phyloP scores from a whole-genome alignment of 2,797 vertebrate species.

The Amblyopsis hoosieri region DNA sequence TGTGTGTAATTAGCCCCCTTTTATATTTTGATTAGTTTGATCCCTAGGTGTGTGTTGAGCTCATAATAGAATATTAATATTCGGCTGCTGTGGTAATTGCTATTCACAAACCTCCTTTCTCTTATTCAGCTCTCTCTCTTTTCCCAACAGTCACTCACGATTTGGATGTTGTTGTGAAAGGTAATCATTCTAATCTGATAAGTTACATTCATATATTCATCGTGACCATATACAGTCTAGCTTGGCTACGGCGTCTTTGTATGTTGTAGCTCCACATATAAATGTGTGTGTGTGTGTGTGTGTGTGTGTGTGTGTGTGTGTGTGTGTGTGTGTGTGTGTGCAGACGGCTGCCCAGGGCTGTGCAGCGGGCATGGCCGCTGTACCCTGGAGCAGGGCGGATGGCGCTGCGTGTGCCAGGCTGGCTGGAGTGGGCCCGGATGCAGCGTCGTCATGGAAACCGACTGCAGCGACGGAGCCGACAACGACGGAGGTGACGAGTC shows the following conservation, averaged over 20 bases:
- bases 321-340: constrained; percentile 28
- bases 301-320: not conserved
- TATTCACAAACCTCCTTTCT: constrained; percentile 20
- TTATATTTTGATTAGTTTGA: constrained; percentile 47
- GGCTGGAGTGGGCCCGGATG: constrained; percentile 97
- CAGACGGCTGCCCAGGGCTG: constrained; percentile 94
- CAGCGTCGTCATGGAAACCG: constrained; percentile 97
- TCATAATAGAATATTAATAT: not conserved
- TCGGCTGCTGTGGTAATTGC: constrained; percentile 15
- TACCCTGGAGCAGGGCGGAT: constrained; percentile 96
- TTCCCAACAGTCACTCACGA: constrained; percentile 67
- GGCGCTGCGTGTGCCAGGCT: constrained; percentile 96
- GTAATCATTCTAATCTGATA: constrained; percentile 43
- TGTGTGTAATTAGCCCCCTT: constrained; percentile 42
- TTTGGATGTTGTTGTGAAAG: constrained; percentile 74
- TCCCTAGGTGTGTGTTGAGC: not conserved
- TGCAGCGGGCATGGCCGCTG: constrained; percentile 96
- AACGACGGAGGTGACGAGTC: constrained; percentile 91
- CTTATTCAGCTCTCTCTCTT: constrained; percentile 31
- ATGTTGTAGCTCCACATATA: constrained; percentile 7
- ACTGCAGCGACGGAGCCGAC: constrained; percentile 94
- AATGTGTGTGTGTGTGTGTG: constrained; percentile 3
- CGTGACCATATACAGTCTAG: not conserved
- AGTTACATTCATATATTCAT: not conserved
- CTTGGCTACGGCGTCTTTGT: not conserved